These are phyloP conservation scores for Euzophera pinguis DNA, from an alignment of 2,888 invertebrate species.

Conservation along the genomic window DNA sequence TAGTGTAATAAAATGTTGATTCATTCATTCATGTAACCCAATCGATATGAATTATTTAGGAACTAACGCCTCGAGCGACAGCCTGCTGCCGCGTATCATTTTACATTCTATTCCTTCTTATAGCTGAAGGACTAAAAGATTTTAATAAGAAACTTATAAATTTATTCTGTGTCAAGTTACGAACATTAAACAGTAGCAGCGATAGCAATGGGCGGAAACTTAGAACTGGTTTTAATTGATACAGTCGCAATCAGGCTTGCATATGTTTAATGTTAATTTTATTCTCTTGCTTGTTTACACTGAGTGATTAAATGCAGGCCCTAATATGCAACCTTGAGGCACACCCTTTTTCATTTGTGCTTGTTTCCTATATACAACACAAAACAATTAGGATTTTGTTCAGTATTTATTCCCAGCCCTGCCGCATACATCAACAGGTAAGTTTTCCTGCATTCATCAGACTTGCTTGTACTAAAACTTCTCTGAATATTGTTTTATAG, in stretches of 20 bases:
- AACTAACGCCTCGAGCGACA: too few relatives aligned
- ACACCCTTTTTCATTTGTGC: neutral
- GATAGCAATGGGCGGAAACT: slow-evolving; percentile 5
- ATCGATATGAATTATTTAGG: too few relatives aligned
- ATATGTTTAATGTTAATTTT: neutral
- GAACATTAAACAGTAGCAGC: neutral
- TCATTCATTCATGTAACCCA: too few relatives aligned
- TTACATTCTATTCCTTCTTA: too few relatives aligned
- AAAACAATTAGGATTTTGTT: too few relatives aligned
- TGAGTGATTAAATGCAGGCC: neutral
- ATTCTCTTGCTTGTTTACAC: neutral
- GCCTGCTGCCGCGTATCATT: too few relatives aligned
- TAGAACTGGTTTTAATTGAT: slow-evolving; percentile 8
- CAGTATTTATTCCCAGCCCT: too few relatives aligned
- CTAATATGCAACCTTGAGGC: neutral
- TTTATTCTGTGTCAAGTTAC: neutral
- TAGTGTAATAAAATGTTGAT: too few relatives aligned
- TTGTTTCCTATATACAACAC: neutral
- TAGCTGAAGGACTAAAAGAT: neutral
- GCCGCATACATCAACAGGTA: too few relatives aligned
- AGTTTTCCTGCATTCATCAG: too few relatives aligned
- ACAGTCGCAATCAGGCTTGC: slow-evolving; percentile 4
- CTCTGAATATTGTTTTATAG: too few relatives aligned
- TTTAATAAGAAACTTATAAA: neutral
- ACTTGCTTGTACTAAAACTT: too few relatives aligned